A percentile compares a stretch with the other conserved stretches of the same genome.
These are phyloP conservation scores for Entelurus aequoreus DNA, from an alignment of 2,113 vertebrate genomes.

Conservation along the genomic window DNA sequence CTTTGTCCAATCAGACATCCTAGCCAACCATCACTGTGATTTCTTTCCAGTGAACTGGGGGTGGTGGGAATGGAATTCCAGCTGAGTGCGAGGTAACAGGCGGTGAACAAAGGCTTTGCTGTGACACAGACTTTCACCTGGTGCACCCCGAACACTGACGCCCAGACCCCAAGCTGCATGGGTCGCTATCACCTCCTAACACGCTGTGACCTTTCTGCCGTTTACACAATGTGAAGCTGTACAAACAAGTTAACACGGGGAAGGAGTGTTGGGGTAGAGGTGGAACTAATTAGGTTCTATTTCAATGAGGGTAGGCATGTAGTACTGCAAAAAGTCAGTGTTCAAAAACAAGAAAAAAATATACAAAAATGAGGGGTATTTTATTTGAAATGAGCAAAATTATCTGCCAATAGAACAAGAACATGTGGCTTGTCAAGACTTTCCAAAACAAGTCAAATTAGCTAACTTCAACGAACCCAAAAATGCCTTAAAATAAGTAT, in stretches of 20 bases:
- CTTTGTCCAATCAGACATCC: constrained; percentile 45
- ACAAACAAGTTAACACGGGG: constrained; percentile 4
- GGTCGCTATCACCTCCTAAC: constrained; percentile 21
- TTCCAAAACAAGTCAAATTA: no score
- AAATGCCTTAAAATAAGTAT: no score
- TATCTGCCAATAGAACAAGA: no score
- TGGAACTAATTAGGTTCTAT: not conserved
- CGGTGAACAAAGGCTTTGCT: constrained; percentile 48
- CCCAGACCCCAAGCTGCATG: constrained; percentile 22
- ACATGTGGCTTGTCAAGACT: no score
- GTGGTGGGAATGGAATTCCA: constrained; percentile 64
- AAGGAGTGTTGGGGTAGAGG: not conserved
- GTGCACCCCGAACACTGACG: constrained; percentile 16
- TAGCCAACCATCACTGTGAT: constrained; percentile 72
- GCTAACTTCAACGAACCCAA: no score
- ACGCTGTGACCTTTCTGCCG: constrained; percentile 12
- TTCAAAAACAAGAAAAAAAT: no score
- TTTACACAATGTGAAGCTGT: constrained; percentile 9
- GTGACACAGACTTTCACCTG: constrained; percentile 10
- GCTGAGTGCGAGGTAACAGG: constrained; percentile 50
- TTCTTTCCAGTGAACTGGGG: constrained; percentile 53
- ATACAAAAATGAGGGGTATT: no score
- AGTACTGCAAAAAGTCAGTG: no score
- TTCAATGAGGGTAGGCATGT: not conserved
- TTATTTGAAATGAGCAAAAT: no score